Base-by-base conservation (phyloP, 2,797 vertebrate species). In the Allobates femoralis region DNA sequence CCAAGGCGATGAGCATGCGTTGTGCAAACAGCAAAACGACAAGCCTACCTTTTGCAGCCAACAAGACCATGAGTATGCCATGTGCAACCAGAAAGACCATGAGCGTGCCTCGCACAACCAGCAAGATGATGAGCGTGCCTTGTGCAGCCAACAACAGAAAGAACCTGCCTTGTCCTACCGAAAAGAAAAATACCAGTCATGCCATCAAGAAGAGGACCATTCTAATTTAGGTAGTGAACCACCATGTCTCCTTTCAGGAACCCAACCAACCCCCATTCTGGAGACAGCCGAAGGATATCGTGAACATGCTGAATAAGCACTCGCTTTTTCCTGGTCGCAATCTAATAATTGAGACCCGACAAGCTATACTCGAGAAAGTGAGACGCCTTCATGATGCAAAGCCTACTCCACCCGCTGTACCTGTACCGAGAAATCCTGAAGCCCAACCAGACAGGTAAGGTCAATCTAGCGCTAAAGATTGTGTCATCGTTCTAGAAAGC, bases 271-370 rank as follows among this genome's bases (percentile, higher is more conserved):
- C n/a, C 89, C 95, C 75, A 93, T 92, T 90, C 95, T 93, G 86
- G 95, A 96, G 89, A 94, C 95, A 85, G 94, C 95, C 5, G n/a
- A 62, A 67, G 32, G 89, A 90, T 26, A 78, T 93, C 11, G 79
- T 86, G 51, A 85, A 77, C 5, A 90, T 89, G 14, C 66, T 93
- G 74, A 76, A 77, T 86, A 83, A 90, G 32, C 56, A 58, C 88
- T 86, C 14, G 11, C 82, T 89, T 78, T 94, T 94, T n/a, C 90
- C 91, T 10, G 90, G 88, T 60, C 90, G 91, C 62, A 89, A 89
- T 64, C 87, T 92, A 30, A 81, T 92, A 2, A 89, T 86, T 15
- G 92, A 92, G 34, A 83, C 88, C 55, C 91, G 89, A 12, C 89
- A 90, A 58, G 51, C 86, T 23, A 79, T 93, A 0, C 1, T 90